Conservation (phyloP, 2,113 vertebrate genomes). For the Paratilapia polleni region DNA sequence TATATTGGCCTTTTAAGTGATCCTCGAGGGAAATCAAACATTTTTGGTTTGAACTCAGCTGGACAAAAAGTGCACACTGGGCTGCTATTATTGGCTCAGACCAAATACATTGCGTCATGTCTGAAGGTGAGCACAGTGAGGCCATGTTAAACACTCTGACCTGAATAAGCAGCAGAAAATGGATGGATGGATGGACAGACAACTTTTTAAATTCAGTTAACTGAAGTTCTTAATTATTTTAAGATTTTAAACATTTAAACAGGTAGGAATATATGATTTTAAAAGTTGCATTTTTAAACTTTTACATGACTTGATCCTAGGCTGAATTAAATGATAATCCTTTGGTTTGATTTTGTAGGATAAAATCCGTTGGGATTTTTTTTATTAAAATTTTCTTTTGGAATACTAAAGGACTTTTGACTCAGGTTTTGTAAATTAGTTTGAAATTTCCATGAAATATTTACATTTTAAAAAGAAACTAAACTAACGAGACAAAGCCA, state of each 20-base stretch:
- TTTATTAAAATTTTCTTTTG: neutral
- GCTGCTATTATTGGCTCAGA: constrained; percentile 18
- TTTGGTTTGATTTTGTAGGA: neutral
- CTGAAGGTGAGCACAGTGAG: neutral
- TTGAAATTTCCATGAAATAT: neutral
- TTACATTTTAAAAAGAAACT: neutral
- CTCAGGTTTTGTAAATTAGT: neutral
- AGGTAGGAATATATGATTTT: neutral
- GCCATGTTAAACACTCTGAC: neutral
- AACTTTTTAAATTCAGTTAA: neutral
- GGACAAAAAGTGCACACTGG: neutral
- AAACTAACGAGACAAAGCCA: neutral
- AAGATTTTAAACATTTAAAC: neutral
- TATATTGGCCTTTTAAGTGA: constrained; percentile 22
- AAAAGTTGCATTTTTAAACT: neutral
- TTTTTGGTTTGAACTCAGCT: constrained; percentile 9
- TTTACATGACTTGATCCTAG: neutral
- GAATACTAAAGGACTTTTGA: rapidly evolving
- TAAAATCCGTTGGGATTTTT: neutral
- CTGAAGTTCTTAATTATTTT: neutral
- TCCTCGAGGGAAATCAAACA: constrained; percentile 32
- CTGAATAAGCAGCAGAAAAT: neutral
- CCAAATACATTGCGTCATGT: neutral
- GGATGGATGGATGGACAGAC: neutral
- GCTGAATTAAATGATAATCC: neutral